Base-by-base conservation (phyloP, 2,113 vertebrate species). In the Formicarius rufipectus region DNA sequence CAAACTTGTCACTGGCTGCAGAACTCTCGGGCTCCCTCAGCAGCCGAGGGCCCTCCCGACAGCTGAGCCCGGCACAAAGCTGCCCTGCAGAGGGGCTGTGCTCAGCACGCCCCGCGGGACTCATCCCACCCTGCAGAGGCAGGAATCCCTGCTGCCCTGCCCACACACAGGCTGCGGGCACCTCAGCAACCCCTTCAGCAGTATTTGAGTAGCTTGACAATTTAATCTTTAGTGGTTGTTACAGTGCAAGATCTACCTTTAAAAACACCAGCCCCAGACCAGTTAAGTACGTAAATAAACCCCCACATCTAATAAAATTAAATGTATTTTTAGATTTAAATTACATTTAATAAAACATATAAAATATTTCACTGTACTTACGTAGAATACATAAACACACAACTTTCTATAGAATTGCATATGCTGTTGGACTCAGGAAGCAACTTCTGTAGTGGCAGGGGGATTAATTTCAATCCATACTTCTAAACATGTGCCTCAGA, bases 401-500 rank as follows among this genome's bases (percentile, higher is more conserved):
- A 87, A 53, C 21, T 58, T 52, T 40, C 72, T 74, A 17, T 2
- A 53, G 58, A 69, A 91, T 55, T 15, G 17, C 7, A 45, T 5
- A 50, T 3, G 23, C 72, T 69, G 22, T 55, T 84, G 56, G 42
- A 74, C 17, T 86, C 9, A 7, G 40, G 47, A 80, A 69, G 56
- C 55, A 67, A 68, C 75, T 78, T 71, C 37, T 69, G 19, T 9
- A 55, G 44, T 60, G 37, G 24, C 49, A 91, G 47, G 14, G 56
- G 56, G 69, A 92, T 64, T 87, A 86, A 78, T 89, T 86, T 93
- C 68, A 84, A 77, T 37, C 42, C 60, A 37, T 63, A 78, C 16
- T 49, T 74, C 88, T 35, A 81, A 95, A 74, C 12, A n/a, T 8
- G 1, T 47, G 49, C 40, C 67, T 89, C 83, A 30, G 47, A 94